Evolutionary conservation across 2,797 vertebrate species (phyloP).

Genomic region (Ceryle rudis): DNA sequence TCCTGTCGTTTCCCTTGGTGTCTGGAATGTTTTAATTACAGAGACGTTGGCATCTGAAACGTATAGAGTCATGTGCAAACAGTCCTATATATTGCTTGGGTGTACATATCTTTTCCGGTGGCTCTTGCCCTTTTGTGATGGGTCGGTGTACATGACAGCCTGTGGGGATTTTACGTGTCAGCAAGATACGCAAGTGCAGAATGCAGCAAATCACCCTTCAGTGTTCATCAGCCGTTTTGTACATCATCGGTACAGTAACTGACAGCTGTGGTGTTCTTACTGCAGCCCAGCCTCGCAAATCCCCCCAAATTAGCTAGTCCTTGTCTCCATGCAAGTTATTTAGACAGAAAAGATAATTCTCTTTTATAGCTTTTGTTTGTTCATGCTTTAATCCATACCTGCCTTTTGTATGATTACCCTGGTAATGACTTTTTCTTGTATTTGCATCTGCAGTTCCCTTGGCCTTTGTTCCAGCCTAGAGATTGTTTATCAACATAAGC

Average conservation of each 20-base stretch:
- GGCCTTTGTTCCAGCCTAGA: neutral
- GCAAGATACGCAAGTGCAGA: neutral
- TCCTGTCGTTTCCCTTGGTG: neutral
- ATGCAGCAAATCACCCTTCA: neutral
- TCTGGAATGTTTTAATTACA: neutral
- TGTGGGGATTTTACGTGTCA: neutral
- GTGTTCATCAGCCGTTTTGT: neutral
- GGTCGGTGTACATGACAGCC: neutral
- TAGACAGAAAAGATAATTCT: neutral
- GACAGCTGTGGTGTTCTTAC: conserved; percentile 11
- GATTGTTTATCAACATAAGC: neutral
- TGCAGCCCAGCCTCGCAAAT: neutral
- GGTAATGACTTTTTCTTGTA: neutral
- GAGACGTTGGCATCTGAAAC: neutral
- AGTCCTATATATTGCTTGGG: neutral
- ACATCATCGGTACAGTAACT: neutral
- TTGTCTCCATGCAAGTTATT: neutral
- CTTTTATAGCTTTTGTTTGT: neutral
- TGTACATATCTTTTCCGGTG: neutral
- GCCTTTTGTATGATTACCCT: neutral
- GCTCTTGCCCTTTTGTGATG: neutral
- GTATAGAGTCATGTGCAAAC: neutral
- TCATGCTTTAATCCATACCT: neutral
- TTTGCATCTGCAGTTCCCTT: neutral
- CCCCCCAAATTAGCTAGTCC: neutral